Percentiles rank a stretch among this genome's conserved stretches.
These are phyloP conservation scores for Sciurus vulgaris DNA, from an alignment of 2,797 vertebrate genomes.

Conservation along the genomic window DNA sequence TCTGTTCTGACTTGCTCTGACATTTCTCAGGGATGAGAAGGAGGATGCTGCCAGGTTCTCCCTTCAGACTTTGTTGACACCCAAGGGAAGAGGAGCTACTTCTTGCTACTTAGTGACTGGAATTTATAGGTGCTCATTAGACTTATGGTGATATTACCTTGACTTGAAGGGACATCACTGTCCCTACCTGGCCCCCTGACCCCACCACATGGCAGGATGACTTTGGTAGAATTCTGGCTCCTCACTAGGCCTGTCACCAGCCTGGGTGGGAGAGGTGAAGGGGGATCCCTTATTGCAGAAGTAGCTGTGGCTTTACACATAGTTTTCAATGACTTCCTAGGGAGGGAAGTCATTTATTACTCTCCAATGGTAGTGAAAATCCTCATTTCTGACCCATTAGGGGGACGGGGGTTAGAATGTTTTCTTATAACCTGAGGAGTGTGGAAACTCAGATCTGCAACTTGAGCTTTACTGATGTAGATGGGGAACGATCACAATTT, in stretches of 20 bases:
- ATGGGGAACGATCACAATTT: not conserved
- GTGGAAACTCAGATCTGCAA: not conserved
- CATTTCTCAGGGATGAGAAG: not conserved
- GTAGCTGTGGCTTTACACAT: not conserved
- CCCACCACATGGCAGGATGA: not conserved
- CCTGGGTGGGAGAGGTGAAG: no score
- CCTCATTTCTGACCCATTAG: not conserved
- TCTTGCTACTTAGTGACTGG: not conserved
- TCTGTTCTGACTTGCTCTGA: not conserved
- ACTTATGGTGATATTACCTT: not conserved
- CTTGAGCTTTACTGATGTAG: not conserved
- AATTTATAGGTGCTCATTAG: not conserved
- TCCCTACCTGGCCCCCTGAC: not conserved
- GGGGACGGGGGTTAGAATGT: not conserved
- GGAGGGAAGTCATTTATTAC: not conserved
- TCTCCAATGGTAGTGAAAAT: not conserved
- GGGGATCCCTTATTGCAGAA: not conserved
- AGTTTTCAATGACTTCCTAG: not conserved
- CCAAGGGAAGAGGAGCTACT: not conserved
- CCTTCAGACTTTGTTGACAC: not conserved
- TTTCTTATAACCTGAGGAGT: not conserved
- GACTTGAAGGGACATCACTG: not conserved
- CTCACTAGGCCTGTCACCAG: not conserved
- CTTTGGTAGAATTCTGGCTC: not conserved
- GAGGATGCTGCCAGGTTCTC: not conserved